Base-by-base conservation (phyloP, 92 coral and sea anemone species). In the Pocillopora meandrina region DNA sequence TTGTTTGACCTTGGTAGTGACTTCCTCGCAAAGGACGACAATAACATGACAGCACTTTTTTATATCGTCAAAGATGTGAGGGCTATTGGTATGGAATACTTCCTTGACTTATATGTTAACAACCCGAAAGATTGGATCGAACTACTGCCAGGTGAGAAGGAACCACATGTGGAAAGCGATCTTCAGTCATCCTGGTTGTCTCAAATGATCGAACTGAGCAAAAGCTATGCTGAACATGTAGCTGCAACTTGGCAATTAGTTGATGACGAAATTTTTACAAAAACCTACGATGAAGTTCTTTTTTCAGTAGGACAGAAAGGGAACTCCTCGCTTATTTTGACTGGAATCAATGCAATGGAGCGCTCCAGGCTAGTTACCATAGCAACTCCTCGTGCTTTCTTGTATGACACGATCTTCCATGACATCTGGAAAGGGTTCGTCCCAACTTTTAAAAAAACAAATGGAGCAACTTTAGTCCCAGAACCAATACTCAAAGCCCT, bases 121-220 rank as follows among this genome's bases (percentile, higher is more conserved):
- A 57, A 89, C 5, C 92, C 92, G 1, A 84, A 65, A 31, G 61
- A 56, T 12, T 84, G 82, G 87, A 84, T 84, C 31, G 82, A 61
- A 63, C 1, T n/a, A 18, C 61, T 5, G 16, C 49, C 49, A 47
- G 35, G 34, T 17, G 49, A 42, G 49, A 76, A 76, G 56, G 35
- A 61, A 15, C 58, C n/a, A 9, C 15, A 14, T 56, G 34, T 2
- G 49, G 5, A 5, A 42, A 5, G 2, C 49, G 5, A 5, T 2
- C 49, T 2, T 5, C 49, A 42, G 5, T 5, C 2, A 2, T 42
- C 5, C 5, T 81, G 85, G 85, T 35, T 81, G 17, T 5, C 68
- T 31, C 65, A 66, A 26, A 0, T 81, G 1, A 19, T 81, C 12
- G 63, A 36, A 56, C n/a, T 80, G 49, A 42, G 49, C 49, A 42